A percentile compares a stretch with the other conserved stretches of the same genome.
phyloP scores from a whole-genome alignment of 2,113 vertebrate species.

The Scopus umbretta region DNA sequence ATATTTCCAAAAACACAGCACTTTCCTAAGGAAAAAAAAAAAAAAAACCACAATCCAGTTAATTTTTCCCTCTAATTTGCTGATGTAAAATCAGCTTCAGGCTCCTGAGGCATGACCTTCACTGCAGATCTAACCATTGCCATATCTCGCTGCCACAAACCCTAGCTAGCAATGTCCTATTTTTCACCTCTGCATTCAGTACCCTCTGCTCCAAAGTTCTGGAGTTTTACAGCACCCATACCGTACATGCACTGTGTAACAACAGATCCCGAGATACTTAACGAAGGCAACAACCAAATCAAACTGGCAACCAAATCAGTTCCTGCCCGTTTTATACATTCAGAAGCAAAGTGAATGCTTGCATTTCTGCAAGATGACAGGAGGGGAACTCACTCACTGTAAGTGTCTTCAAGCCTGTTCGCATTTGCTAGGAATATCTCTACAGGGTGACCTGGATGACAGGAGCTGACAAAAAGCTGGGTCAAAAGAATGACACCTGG shows the following conservation, averaged over 20 bases:
- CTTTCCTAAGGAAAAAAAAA: background rate
- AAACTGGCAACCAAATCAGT: background rate
- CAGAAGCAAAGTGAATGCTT: background rate
- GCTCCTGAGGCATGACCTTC: background rate
- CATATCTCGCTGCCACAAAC: background rate
- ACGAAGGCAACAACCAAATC: background rate
- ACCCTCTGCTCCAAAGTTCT: background rate
- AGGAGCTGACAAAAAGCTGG: background rate
- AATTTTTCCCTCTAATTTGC: background rate
- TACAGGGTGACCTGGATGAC: background rate
- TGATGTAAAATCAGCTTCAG: background rate
- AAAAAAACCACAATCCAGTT: background rate
- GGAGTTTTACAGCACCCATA: background rate
- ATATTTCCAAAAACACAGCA: background rate
- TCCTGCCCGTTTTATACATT: background rate
- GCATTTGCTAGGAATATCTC: background rate
- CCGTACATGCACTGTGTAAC: fast-evolving
- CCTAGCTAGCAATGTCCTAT: fast-evolving
- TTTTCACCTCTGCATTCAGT: background rate
- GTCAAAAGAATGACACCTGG: background rate
- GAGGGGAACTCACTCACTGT: background rate
- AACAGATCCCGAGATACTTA: background rate
- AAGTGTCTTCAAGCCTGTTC: background rate
- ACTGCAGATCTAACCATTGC: background rate
- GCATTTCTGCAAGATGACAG: background rate